Conservation (phyloP, 2,797 vertebrate genomes). For the Enteromius paludinosus region DNA sequence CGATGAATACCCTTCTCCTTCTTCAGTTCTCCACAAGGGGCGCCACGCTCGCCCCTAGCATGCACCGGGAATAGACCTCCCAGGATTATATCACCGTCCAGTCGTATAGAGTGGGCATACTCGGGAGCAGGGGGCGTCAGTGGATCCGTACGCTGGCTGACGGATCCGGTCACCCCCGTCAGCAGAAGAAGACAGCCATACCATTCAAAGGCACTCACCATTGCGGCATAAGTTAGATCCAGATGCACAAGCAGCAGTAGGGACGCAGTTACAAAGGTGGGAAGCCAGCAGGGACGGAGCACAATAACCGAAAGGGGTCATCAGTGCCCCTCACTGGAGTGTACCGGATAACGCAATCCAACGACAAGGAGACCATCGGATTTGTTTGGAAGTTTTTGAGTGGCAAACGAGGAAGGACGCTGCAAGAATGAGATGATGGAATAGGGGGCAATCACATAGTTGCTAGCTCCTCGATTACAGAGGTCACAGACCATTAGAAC, state of each 20-base stretch:
- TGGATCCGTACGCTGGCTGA: constrained; percentile 82
- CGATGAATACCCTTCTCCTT: constrained; percentile 92
- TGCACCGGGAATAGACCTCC: constrained; percentile 80
- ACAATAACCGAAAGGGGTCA: constrained; percentile 46
- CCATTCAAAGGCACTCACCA: constrained; percentile 65
- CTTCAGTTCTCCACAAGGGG: constrained; percentile 82
- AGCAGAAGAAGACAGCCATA: constrained; percentile 83
- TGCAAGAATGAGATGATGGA: constrained; percentile 17
- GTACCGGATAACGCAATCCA: constrained; percentile 30
- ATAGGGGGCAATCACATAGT: constrained; percentile 33
- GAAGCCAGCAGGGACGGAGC: constrained; percentile 31
- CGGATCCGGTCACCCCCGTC: constrained; percentile 80
- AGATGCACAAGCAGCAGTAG: constrained; percentile 14
- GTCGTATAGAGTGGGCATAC: constrained; percentile 91
- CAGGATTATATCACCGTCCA: constrained; percentile 92
- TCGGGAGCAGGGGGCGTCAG: constrained; percentile 83
- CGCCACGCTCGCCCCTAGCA: constrained; percentile 74
- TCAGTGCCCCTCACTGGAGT: constrained; percentile 49
- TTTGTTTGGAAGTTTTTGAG: constrained; percentile 14
- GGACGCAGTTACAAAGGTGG: constrained; percentile 42
- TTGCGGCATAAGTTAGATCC: constrained; percentile 40
- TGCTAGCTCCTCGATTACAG: constrained; percentile 36
- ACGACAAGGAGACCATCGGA: constrained; percentile 47
- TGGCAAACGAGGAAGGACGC: neutral
- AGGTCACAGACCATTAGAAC: constrained; percentile 32